A percentile compares a stretch with the other conserved stretches of the same genome.
These are phyloP conservation scores for Stichodactyla helianthus DNA, from an alignment of 64 coral and sea anemone species.

Conservation along the genomic window DNA sequence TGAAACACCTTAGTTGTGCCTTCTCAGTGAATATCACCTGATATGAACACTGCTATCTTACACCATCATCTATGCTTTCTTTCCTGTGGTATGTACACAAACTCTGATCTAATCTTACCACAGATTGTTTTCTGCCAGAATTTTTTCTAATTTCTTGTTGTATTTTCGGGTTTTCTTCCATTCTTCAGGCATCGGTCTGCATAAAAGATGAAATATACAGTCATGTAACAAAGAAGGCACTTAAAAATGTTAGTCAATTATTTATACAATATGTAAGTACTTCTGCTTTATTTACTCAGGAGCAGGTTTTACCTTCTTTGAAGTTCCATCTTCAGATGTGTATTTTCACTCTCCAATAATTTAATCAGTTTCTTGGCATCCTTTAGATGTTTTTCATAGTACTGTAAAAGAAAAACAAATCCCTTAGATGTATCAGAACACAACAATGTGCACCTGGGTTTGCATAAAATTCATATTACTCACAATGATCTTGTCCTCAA, in stretches of 20 bases:
- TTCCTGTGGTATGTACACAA: too few species aligned
- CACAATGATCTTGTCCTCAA: conserved; percentile 50
- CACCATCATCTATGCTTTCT: too few species aligned
- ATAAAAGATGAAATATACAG: neutral
- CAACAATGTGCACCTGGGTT: too few species aligned
- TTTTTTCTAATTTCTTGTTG: conserved; percentile 82
- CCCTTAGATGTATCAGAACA: too few species aligned
- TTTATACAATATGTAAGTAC: too few species aligned
- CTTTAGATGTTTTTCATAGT: conserved; percentile 69
- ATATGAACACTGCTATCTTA: too few species aligned
- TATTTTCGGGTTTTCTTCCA: conserved; percentile 93
- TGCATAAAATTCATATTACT: neutral
- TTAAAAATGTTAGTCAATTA: neutral
- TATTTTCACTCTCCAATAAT: conserved; percentile 86
- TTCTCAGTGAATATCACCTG: too few species aligned
- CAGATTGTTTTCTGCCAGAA: conserved; percentile 86
- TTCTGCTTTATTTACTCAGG: too few species aligned
- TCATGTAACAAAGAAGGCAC: neutral
- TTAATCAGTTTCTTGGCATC: conserved; percentile 77
- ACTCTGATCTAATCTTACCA: conserved; percentile 31
- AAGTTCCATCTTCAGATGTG: conserved; percentile 74
- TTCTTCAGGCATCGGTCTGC: conserved; percentile 73
- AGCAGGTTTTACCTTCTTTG: conserved; percentile 50
- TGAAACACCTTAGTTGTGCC: too few species aligned
- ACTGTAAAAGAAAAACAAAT: conserved; percentile 24